These are phyloP conservation scores for Stegophylla sp. DNA, from an alignment of 2,888 invertebrate genomes.

Conservation along the genomic window DNA sequence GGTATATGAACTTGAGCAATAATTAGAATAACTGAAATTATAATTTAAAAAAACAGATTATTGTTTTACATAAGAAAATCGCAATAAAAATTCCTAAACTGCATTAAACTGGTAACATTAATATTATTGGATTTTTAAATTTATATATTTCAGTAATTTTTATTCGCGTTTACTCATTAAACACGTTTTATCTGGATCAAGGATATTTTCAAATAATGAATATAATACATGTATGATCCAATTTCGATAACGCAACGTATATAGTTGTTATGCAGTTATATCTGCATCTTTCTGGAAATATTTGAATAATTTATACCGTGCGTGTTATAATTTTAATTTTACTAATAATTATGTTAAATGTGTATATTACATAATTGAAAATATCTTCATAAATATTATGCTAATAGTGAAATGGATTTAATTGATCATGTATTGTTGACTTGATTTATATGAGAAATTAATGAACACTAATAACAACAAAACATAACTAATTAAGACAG, in stretches of 20 bases:
- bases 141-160: neutral
- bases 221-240: slow-evolving; percentile 4
- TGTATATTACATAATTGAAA: too few relatives aligned
- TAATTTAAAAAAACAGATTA: neutral
- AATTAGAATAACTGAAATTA: too few relatives aligned
- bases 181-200: slow-evolving; percentile 45
- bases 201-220: slow-evolving; percentile 24
- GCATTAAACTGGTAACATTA: neutral
- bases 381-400: too few relatives aligned
- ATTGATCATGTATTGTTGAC: too few relatives aligned
- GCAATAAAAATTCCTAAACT: neutral
- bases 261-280: too few relatives aligned
- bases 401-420: too few relatives aligned
- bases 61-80: neutral
- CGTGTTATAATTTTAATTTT: too few relatives aligned
- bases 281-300: neutral
- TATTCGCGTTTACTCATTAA: slow-evolving; percentile 2
- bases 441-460: too few relatives aligned
- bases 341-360: too few relatives aligned
- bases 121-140: neutral
- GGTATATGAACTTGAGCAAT: too few relatives aligned
- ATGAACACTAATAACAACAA: too few relatives aligned
- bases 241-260: neutral
- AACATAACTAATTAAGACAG: too few relatives aligned
- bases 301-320: neutral